Evolutionary conservation across 2,888 invertebrate genomes (phyloP).

Genomic region (Microctonus hyperodae): DNA sequence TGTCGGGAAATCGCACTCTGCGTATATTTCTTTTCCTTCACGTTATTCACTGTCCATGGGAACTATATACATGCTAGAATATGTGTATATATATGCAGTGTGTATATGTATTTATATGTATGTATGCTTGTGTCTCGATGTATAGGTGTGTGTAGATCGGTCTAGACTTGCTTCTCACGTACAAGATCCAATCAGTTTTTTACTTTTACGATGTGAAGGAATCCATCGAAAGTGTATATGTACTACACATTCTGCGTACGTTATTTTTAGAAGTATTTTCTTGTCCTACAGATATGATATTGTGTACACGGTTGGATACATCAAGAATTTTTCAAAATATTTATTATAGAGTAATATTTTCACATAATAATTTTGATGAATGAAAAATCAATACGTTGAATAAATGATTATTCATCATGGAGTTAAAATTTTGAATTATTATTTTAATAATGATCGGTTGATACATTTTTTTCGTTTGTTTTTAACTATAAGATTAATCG

Average conservation of each 20-base stretch:
- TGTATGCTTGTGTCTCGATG: constrained; percentile 9
- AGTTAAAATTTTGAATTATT: too few relatives aligned
- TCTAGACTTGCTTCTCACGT: constrained; percentile 37
- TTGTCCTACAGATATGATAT: not conserved
- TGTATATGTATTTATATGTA: too few relatives aligned
- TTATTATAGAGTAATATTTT: too few relatives aligned
- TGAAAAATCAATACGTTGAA: too few relatives aligned
- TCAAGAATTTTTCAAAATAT: not conserved
- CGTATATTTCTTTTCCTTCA: constrained; percentile 13
- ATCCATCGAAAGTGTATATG: constrained; percentile 1
- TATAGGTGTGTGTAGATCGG: constrained; percentile 1
- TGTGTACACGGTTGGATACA: not conserved
- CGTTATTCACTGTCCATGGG: constrained; percentile 1
- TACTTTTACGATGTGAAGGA: constrained; percentile 29
- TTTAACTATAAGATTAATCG: not conserved
- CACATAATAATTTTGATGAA: too few relatives aligned
- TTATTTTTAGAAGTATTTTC: not conserved
- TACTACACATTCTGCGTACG: not conserved
- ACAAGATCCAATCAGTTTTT: constrained; percentile 49
- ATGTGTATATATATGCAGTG: not conserved
- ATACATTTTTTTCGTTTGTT: not conserved
- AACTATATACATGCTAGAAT: not conserved
- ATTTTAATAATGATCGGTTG: too few relatives aligned
- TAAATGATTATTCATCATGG: too few relatives aligned
- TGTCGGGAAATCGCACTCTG: constrained; percentile 7